Evolutionary conservation across 2,113 vertebrate genomes (phyloP).

Genomic region (Telmatochromis brachygnathus): DNA sequence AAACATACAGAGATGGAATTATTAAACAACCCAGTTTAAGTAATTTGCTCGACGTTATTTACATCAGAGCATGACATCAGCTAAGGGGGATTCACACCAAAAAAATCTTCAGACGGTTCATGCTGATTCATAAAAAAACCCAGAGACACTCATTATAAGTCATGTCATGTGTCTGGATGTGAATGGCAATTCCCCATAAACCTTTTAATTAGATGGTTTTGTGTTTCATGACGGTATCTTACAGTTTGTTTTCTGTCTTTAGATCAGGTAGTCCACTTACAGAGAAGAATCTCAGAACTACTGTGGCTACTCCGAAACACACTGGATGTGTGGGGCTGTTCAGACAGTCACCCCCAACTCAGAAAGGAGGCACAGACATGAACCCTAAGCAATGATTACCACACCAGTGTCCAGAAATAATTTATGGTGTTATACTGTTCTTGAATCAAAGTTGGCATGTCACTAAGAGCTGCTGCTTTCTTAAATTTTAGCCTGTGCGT

Average conservation of each 20-base stretch:
- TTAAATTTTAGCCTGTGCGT: not conserved
- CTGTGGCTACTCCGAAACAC: not conserved
- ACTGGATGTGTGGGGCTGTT: not conserved
- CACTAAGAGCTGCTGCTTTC: not conserved
- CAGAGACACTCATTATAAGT: not conserved
- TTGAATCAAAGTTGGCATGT: not conserved
- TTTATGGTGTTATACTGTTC: not conserved
- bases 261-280: not conserved
- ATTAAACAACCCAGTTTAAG: not conserved
- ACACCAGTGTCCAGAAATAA: not conserved
- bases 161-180: not conserved
- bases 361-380: not conserved
- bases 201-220: not conserved
- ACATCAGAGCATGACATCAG: not conserved
- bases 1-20: not conserved
- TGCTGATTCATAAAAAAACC: not conserved
- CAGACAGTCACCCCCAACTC: not conserved
- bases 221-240: not conserved
- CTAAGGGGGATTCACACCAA: not conserved
- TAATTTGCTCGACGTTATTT: not conserved
- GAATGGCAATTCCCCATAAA: not conserved
- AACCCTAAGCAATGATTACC: not conserved
- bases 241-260: not conserved
- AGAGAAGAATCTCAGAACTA: not conserved
- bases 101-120: not conserved